A percentile compares a stretch with the other conserved stretches of the same genome.
These are phyloP conservation scores for Pandion haliaetus DNA, from an alignment of 2,113 vertebrate genomes.

Conservation along the genomic window DNA sequence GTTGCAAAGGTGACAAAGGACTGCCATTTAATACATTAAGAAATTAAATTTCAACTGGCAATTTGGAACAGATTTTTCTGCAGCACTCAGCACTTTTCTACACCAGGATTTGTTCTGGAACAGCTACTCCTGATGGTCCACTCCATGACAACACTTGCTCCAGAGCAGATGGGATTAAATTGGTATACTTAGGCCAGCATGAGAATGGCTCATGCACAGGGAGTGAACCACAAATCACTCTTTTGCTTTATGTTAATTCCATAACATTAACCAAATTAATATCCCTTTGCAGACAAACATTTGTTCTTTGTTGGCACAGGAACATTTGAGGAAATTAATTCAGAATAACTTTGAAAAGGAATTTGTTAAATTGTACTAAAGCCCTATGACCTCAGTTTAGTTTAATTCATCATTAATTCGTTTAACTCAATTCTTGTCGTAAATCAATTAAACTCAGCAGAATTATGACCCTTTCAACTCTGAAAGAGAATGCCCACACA, in stretches of 20 bases:
- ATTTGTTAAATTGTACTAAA: conserved; percentile 26
- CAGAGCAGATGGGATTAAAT: conserved; percentile 6
- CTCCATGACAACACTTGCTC: not conserved
- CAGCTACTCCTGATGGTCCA: not conserved
- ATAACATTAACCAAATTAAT: conserved; percentile 19
- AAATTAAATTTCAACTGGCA: conserved; percentile 25
- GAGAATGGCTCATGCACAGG: not conserved
- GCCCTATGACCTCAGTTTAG: not conserved
- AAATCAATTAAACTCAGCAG: conserved; percentile 22
- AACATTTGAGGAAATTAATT: conserved; percentile 29
- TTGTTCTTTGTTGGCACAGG: not conserved
- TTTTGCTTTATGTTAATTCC: conserved; percentile 27
- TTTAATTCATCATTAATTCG: not conserved
- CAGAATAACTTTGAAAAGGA: conserved; percentile 11
- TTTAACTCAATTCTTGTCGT: conserved; percentile 22
- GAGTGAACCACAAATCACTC: not conserved
- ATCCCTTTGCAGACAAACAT: not conserved
- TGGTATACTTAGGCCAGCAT: not conserved
- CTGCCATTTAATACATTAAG: conserved; percentile 10
- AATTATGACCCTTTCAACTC: not conserved
- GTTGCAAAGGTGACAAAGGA: not conserved
- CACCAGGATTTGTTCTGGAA: conserved; percentile 12
- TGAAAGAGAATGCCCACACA: not conserved
- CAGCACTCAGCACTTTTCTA: not conserved
- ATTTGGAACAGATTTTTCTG: not conserved